Percentiles rank a stretch among this genome's conserved stretches.
These are phyloP conservation scores for Lineus longissimus DNA, from an alignment of 1,140 invertebrate genomes.

Conservation along the genomic window DNA sequence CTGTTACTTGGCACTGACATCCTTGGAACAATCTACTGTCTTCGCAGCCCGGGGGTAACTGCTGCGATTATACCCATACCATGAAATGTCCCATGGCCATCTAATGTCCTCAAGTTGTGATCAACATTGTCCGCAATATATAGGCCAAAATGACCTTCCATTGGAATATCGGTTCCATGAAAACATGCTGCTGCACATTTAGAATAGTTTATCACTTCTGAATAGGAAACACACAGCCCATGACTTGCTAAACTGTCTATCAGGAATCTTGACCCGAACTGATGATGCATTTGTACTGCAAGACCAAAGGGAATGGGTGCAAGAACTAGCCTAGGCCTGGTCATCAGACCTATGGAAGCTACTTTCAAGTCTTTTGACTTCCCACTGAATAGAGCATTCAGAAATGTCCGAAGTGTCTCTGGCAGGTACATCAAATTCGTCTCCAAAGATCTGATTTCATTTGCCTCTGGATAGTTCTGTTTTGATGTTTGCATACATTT, in stretches of 20 bases:
- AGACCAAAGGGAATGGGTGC: constrained; percentile 31
- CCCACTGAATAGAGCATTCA: too few relatives aligned
- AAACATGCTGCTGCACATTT: constrained; percentile 24
- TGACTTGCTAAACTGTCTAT: constrained; percentile 11
- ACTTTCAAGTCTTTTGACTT: constrained; percentile 11
- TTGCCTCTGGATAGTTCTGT: too few relatives aligned
- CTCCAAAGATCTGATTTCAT: too few relatives aligned
- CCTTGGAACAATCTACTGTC: not conserved
- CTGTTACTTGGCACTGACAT: too few relatives aligned
- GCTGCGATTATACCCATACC: constrained; percentile 28
- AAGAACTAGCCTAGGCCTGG: constrained; percentile 25
- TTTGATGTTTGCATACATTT: too few relatives aligned
- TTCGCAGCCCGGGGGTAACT: constrained; percentile 10
- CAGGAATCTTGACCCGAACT: constrained; percentile 16
- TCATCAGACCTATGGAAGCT: constrained; percentile 27
- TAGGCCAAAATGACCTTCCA: constrained; percentile 18
- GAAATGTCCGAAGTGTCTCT: too few relatives aligned
- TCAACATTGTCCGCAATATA: constrained; percentile 35
- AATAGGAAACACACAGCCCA: constrained; percentile 18
- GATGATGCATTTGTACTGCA: constrained; percentile 24
- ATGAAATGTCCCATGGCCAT: constrained; percentile 33
- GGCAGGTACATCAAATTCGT: too few relatives aligned
- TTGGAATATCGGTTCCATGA: constrained; percentile 10
- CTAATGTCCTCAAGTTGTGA: constrained; percentile 11
- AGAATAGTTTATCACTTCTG: constrained; percentile 16